These are phyloP conservation scores for Neodiprion virginianus DNA, from an alignment of 1,140 invertebrate species.

Conservation along the genomic window DNA sequence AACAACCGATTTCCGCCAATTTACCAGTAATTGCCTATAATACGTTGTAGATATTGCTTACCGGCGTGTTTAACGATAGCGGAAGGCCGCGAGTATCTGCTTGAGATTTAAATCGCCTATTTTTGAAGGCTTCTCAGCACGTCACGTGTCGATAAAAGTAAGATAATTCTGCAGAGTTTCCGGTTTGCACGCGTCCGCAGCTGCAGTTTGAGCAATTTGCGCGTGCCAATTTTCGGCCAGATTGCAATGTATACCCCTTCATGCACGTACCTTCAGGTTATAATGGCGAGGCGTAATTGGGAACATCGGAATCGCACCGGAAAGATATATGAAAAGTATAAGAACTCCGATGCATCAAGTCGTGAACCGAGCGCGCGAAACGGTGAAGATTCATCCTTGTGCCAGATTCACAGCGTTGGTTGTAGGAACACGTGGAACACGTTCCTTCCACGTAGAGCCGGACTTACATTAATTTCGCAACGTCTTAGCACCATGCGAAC, in stretches of 20 bases:
- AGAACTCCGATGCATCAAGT: no score
- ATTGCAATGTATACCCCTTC: background rate
- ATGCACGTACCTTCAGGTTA: no score
- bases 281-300: no score
- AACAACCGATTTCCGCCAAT: no score
- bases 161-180: background rate
- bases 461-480: no score
- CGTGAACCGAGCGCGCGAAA: background rate
- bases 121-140: background rate
- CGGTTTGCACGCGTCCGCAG: background rate
- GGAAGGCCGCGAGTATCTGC: no score
- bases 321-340: background rate
- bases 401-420: background rate
- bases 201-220: background rate
- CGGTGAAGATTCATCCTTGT: conserved; percentile 5
- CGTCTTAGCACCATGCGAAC: no score
- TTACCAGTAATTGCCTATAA: no score
- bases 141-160: background rate
- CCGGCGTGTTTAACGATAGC: no score
- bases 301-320: background rate
- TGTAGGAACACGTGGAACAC: background rate
- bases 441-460: background rate
- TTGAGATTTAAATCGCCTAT: no score
- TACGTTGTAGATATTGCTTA: no score
- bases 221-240: background rate